Evolutionary conservation across 2,113 vertebrate genomes (phyloP).

Genomic region (Tylochromis polylepis): DNA sequence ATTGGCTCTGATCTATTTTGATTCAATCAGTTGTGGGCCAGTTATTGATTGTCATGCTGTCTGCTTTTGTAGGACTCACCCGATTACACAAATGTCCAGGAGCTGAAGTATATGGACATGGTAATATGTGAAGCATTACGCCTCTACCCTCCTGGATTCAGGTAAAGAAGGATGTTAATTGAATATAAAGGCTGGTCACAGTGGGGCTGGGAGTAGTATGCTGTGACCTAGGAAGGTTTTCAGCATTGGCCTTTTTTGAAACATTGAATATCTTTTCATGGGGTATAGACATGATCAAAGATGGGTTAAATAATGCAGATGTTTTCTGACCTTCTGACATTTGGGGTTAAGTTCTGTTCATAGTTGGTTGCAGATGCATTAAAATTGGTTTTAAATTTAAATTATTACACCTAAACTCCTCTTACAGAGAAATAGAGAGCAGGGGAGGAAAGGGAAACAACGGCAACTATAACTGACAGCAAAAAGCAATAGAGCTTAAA

Average conservation of each 20-base stretch:
- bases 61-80: constrained; percentile 68
- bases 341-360: background rate
- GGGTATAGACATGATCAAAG: accelerated
- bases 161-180: constrained; percentile 60
- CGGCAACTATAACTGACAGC: background rate
- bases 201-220: background rate
- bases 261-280: background rate
- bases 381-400: background rate
- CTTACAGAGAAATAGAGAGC: background rate
- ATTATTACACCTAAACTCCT: background rate
- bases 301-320: background rate
- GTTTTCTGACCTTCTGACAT: background rate
- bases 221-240: background rate
- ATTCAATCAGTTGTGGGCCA: background rate
- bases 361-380: background rate
- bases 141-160: constrained; percentile 89
- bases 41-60: background rate
- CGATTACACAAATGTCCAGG: constrained; percentile 79
- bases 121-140: constrained; percentile 85
- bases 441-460: background rate
- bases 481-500: background rate
- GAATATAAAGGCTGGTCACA: too few species aligned
- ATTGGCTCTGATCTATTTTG: background rate
- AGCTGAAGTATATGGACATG: constrained; percentile 92
- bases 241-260: background rate